phyloP scores from a whole-genome alignment of 2,888 invertebrate genomes.

The Plagodis pulveraria region DNA sequence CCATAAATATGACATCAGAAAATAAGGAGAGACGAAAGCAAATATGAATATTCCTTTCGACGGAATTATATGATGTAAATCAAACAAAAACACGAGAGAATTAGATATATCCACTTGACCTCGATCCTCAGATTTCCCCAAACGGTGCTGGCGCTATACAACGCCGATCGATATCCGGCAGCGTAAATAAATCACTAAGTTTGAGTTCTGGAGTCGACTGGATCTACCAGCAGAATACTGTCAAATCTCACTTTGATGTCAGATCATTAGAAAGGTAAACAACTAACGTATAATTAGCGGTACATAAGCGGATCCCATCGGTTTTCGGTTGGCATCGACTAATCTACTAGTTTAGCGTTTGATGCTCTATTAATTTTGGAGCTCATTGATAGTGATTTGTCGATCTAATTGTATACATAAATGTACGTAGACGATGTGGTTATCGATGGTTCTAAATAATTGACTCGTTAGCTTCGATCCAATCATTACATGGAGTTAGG shows the following conservation, averaged over 20 bases:
- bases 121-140: constrained; percentile 65
- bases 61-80: constrained; percentile 61
- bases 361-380: constrained; percentile 61
- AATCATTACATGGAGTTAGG: constrained; percentile 25
- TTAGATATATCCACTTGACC: constrained; percentile 71
- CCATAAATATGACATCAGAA: constrained; percentile 31
- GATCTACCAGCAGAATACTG: constrained; percentile 41
- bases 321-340: constrained; percentile 59
- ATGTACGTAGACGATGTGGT: constrained; percentile 33
- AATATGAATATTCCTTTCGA: constrained; percentile 41
- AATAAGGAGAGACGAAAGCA: constrained; percentile 30
- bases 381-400: constrained; percentile 52
- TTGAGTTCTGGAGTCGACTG: constrained; percentile 47
- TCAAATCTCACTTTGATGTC: constrained; percentile 63
- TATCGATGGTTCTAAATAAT: constrained; percentile 27
- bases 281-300: constrained; percentile 70
- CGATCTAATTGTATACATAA: constrained; percentile 39
- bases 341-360: constrained; percentile 66
- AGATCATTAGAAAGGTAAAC: constrained; percentile 70
- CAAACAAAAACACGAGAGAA: constrained; percentile 67
- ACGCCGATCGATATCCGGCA: constrained; percentile 71
- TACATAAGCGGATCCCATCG: constrained; percentile 62
- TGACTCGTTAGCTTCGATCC: constrained; percentile 25
- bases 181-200: constrained; percentile 80
- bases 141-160: constrained; percentile 62